A percentile compares a stretch with the other conserved stretches of the same genome.
Conservation (phyloP, 1,140 invertebrate species). For the Drosophila sp. region DNA sequence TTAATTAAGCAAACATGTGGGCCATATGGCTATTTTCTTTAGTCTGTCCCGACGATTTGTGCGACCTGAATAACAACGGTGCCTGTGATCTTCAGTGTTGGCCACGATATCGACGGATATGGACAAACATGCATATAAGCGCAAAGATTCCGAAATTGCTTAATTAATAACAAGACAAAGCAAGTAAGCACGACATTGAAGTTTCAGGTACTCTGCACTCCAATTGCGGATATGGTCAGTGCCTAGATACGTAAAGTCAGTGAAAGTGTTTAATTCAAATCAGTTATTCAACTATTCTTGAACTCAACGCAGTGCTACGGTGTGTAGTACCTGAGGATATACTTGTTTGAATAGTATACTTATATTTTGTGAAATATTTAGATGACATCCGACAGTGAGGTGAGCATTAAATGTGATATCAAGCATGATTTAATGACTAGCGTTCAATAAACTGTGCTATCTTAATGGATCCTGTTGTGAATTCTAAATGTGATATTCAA, state of each 20-base stretch:
- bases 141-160: conserved; percentile 36
- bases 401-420: conserved; percentile 31
- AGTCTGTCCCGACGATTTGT: conserved; percentile 1
- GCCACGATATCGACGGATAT: conserved; percentile 27
- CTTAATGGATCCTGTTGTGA: conserved; percentile 6
- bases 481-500: conserved; percentile 35
- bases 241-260: conserved; percentile 5
- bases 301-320: conserved; percentile 12
- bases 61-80: background rate
- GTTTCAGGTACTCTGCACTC: conserved; percentile 10
- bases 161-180: conserved; percentile 41
- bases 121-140: conserved; percentile 19
- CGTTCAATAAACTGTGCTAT: conserved; percentile 21
- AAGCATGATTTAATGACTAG: background rate
- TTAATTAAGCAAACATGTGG: conserved; percentile 63
- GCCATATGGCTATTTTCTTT: conserved; percentile 17
- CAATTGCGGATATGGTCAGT: conserved; percentile 13
- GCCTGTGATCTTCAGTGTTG: conserved; percentile 13
- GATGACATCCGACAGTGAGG: conserved; percentile 5
- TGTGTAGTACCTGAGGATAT: too few relatives aligned
- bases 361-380: background rate
- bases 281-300: conserved; percentile 22
- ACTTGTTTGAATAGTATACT: too few relatives aligned
- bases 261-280: conserved; percentile 11
- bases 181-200: conserved; percentile 18